Base-by-base conservation (phyloP, 2,797 vertebrate species). In the Lagocephalus sceleratus region DNA sequence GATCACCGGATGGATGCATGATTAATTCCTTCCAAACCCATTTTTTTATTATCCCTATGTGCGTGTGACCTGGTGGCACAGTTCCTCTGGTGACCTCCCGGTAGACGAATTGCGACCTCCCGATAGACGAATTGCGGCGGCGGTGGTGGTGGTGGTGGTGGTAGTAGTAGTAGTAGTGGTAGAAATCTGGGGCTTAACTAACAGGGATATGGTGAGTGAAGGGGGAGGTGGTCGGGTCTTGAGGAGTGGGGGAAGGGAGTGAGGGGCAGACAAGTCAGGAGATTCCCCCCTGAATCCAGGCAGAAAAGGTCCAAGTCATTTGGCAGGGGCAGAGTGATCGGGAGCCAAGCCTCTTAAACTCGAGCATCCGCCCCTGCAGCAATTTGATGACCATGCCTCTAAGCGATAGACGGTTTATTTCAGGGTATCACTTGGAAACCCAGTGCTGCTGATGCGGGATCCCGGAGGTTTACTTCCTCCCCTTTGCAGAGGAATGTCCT, bases 161-260 rank as follows among this genome's bases (percentile, higher is more conserved):
- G 38, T 5, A 15, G 39, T 8, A 19, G 29, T 5, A 20, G 41
- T 38, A 21, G 59, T 54, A 38, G 52, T 78, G 52, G 71, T 62
- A 63, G 57, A 47, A 66, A 64, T 69, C 53, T 59, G 39, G 39
- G 43, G 60, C 32, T 40, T 43, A 51, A 35, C 32, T 35, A 35
- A 43, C 45, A 44, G 57, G 39, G 50, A 59, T 46, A 19, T 17
- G 12, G 39, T 45, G 56, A 38, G 52, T 10, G 39, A 17, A 20
- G 63, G 67, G 66, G 71, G 64, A 51, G 62, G 69, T 71, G 66
- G 62, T 52, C 21, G 29, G 50, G 66, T 69, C 56, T 71, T 53
- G 25, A 47, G 59, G 49, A 43, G 49, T 74, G 78, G 85, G 88
- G 86, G 85, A 81, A 76, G 85, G 88, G 85, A 78, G 19, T 51